Evolutionary conservation across 2,797 vertebrate genomes (phyloP).

Genomic region (Melanotaenia boesemani): DNA sequence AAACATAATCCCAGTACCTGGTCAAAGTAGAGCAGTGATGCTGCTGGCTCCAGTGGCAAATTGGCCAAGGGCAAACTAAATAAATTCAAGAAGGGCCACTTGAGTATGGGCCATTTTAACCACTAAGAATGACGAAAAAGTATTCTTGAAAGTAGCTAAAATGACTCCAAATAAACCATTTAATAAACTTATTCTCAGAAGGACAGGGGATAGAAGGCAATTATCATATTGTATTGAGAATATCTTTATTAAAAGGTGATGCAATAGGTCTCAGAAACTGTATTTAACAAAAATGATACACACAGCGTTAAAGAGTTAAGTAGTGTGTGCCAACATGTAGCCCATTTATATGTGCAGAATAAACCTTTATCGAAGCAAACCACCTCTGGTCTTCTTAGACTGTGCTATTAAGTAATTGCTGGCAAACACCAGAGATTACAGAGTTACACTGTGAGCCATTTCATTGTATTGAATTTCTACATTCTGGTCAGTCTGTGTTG

Average conservation of each 20-base stretch:
- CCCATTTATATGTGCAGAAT: too few species aligned
- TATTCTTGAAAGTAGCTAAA: background rate
- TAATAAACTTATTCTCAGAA: background rate
- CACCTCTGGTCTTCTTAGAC: background rate
- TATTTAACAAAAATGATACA: background rate
- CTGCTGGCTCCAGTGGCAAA: conserved; percentile 11
- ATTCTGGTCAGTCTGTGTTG: background rate
- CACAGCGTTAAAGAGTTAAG: background rate
- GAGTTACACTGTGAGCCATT: background rate
- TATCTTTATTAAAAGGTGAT: too few species aligned
- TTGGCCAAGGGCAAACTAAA: background rate
- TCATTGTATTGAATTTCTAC: background rate
- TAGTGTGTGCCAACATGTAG: background rate
- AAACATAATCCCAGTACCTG: conserved; percentile 45
- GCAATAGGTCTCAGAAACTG: background rate
- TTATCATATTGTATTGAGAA: background rate
- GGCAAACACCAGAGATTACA: background rate
- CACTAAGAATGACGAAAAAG: background rate
- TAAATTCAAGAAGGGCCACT: background rate
- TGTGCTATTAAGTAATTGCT: background rate
- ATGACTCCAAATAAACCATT: background rate
- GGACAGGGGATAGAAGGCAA: background rate
- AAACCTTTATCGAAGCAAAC: background rate
- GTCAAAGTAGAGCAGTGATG: conserved; percentile 30
- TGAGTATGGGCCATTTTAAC: background rate